Base-by-base conservation (phyloP, 2,113 vertebrate species). In the Lamprologus tigripictilis region DNA sequence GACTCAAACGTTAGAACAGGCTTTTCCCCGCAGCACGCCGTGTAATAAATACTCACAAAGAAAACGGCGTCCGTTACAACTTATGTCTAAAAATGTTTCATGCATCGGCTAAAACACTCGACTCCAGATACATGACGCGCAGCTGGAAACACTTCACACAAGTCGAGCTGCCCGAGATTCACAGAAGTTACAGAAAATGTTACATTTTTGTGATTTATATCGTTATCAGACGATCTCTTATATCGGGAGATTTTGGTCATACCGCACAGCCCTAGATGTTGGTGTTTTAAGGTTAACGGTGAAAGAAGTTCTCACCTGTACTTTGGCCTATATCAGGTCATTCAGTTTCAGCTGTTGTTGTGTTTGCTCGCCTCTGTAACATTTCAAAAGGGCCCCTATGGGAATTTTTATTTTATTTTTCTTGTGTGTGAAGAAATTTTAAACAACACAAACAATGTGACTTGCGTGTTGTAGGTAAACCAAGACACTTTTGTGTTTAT, bases 41-140 rank as follows among this genome's bases (percentile, higher is more conserved):
- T 40, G 10, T 35, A 19, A 49, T 19, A 19, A 49, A 49, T 19
- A 49, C 45, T 47, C 42, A 8, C 17, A 51, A 51, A 19, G 49
- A 49, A 49, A 49, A 19, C 4, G 47, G 17, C 47, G 47, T 26
- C 17, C 2, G 17, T 51, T 51, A 19, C 47, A 51, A 19, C 47
- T 9, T 9, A 0, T 2, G 8, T 51, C 49, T 9, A 19, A 51
- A 51, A 0, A 51, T 19, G 17, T 53, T 53, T 53, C n/a, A 7
- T 2, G n/a, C 53, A 23, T 4, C n/a, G 0, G n/a, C 3, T 55
- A 13, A 55, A 23, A 55, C 11, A 3, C 11, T 55, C 3, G 3
- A 13, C 53, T 55, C 6, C 53, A 23, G 21, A 0, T 55, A 55
- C 53, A 23, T 0, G 3, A 55, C 0, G 21, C 3, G 0, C 21